Percentiles rank a stretch among this genome's conserved stretches.
Evolutionary conservation across 2,797 vertebrate species (phyloP).

Genomic region (Pitangus sulphuratus): DNA sequence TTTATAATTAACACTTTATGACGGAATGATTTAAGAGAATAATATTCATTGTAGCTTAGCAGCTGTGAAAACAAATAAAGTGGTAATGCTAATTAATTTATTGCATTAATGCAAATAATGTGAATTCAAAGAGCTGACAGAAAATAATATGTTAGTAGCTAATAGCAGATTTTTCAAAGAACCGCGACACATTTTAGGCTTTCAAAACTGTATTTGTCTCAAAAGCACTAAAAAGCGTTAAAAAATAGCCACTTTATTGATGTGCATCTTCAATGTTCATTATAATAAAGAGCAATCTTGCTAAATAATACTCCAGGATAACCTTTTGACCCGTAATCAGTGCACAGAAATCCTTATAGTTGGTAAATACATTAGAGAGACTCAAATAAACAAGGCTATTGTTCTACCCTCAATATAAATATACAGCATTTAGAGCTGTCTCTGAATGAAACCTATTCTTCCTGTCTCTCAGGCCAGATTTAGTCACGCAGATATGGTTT

Average conservation of each 20-base stretch:
- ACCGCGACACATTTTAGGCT: slow-evolving; percentile 14
- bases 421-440: background rate
- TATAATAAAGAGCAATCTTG: slow-evolving; percentile 66
- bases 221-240: slow-evolving; percentile 47
- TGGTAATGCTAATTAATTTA: slow-evolving; percentile 60
- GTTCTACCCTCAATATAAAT: background rate
- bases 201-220: slow-evolving; percentile 68
- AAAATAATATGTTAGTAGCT: slow-evolving; percentile 54
- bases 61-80: slow-evolving; percentile 69
- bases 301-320: slow-evolving; percentile 64
- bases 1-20: slow-evolving; percentile 63
- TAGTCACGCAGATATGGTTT: background rate
- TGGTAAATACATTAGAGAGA: slow-evolving; percentile 54
- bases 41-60: slow-evolving; percentile 55
- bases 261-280: slow-evolving; percentile 51
- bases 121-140: slow-evolving; percentile 68
- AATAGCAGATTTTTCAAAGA: slow-evolving; percentile 68
- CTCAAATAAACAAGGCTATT: slow-evolving; percentile 33
- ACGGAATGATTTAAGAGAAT: slow-evolving; percentile 60
- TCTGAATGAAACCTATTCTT: slow-evolving; percentile 1
- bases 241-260: slow-evolving; percentile 62
- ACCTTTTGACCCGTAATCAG: slow-evolving; percentile 64
- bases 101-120: slow-evolving; percentile 56
- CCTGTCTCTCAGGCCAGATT: background rate
- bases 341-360: slow-evolving; percentile 52